Conservation (phyloP, 2,797 vertebrate genomes). For the Mormyrops attenuatus region DNA sequence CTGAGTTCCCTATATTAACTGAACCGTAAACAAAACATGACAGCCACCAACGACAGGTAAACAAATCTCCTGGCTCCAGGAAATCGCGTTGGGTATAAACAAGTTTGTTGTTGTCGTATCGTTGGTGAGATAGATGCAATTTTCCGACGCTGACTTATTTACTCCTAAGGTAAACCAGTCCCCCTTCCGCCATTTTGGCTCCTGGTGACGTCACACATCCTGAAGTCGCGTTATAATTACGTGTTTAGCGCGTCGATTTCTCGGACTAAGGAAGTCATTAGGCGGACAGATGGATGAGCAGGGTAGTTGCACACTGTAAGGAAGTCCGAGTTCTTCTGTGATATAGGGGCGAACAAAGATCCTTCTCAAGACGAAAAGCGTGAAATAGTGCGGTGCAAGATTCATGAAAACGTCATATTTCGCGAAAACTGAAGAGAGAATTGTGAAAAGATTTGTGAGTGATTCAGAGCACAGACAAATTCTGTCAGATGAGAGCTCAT, state of each 20-base stretch:
- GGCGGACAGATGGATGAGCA: background rate
- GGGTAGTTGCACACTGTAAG: background rate
- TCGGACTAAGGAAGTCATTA: background rate
- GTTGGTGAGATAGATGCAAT: background rate
- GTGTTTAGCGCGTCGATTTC: constrained; percentile 1
- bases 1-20: background rate
- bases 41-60: constrained; percentile 16
- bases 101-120: background rate
- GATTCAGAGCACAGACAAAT: background rate
- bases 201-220: background rate
- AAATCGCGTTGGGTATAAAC: background rate
- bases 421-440: background rate
- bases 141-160: background rate
- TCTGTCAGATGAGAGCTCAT: background rate
- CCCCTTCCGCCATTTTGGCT: constrained; percentile 50
- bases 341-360: background rate
- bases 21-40: background rate
- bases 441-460: background rate
- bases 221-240: constrained; percentile 37
- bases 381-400: background rate
- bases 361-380: background rate
- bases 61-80: constrained; percentile 4
- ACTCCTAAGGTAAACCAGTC: constrained; percentile 26
- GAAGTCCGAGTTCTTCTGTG: background rate
- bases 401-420: background rate